These are phyloP conservation scores for Cercocebus atys DNA, from an alignment of 2,113 vertebrate species.

Conservation along the genomic window DNA sequence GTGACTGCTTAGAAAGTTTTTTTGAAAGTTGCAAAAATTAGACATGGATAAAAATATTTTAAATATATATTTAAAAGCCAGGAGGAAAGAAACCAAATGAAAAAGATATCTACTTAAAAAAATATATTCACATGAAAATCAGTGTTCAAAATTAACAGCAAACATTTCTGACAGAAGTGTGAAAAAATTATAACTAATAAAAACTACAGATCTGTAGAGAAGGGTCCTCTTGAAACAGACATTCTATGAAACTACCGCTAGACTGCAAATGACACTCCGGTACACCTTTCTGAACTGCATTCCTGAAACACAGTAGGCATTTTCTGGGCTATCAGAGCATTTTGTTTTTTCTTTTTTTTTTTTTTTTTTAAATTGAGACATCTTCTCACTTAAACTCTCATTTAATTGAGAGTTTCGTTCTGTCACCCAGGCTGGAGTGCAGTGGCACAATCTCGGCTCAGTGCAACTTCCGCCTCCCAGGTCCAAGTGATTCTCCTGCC, in stretches of 20 bases:
- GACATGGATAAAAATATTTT: conserved; percentile 65
- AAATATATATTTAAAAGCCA: conserved; percentile 36
- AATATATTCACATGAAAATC: not conserved
- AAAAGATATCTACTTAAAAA: not conserved
- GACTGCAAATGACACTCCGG: not conserved
- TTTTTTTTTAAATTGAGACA: no score
- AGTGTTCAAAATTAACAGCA: conserved; percentile 49
- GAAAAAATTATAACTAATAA: conserved; percentile 57
- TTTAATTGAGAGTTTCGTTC: no score
- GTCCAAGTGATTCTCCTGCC: no score
- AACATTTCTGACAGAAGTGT: conserved; percentile 14
- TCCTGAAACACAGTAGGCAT: not conserved
- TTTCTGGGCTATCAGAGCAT: not conserved
- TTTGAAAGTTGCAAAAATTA: conserved; percentile 70
- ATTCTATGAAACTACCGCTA: not conserved
- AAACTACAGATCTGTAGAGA: not conserved
- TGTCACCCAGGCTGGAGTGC: no score
- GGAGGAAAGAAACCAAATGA: conserved; percentile 2
- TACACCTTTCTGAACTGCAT: not conserved
- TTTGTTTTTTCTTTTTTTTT: no score
- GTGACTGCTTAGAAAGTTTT: conserved; percentile 67
- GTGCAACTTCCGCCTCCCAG: no score
- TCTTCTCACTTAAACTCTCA: no score
- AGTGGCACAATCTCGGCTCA: no score
- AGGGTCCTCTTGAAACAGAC: conserved; percentile 40